Conservation (phyloP, 2,113 vertebrate species). For the Thamnaconus septentrionalis region DNA sequence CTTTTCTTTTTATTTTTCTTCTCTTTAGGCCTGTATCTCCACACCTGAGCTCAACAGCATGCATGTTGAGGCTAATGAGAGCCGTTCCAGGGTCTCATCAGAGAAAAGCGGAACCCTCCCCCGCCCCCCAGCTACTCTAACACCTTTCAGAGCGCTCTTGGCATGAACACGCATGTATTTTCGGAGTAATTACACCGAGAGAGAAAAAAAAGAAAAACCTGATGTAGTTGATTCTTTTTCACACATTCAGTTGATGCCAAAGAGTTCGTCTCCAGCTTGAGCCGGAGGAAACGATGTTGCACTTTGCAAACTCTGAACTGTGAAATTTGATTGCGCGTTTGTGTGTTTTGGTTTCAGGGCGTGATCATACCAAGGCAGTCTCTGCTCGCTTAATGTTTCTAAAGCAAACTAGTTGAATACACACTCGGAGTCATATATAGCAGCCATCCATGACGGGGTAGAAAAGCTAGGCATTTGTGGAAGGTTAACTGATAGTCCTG, state of each 20-base stretch:
- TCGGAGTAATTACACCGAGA: not conserved
- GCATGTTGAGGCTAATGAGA: constrained; percentile 89
- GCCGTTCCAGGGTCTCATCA: constrained; percentile 80
- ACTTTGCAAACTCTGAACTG: too few relatives aligned
- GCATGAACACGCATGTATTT: constrained; percentile 89
- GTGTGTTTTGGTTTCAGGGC: too few relatives aligned
- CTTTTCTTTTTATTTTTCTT: not conserved
- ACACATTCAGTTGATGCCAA: too few relatives aligned
- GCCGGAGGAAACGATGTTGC: too few relatives aligned
- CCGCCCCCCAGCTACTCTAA: constrained; percentile 80
- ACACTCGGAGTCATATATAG: constrained; percentile 99
- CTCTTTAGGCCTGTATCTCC: constrained; percentile 85
- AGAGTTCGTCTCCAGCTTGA: too few relatives aligned
- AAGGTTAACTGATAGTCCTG: constrained; percentile 98
- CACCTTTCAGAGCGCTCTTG: constrained; percentile 87
- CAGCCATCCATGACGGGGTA: constrained; percentile 99
- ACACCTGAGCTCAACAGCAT: constrained; percentile 90
- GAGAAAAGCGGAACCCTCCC: constrained; percentile 68
- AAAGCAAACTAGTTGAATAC: constrained; percentile 96
- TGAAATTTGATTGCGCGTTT: too few relatives aligned
- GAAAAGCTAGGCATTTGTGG: constrained; percentile 99
- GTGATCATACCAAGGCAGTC: constrained; percentile 89
- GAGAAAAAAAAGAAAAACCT: not conserved
- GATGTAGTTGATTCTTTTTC: not conserved
- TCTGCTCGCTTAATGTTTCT: constrained; percentile 85